phyloP scores from a whole-genome alignment of 2,888 invertebrate species.

The Ormyrus pomaceus region DNA sequence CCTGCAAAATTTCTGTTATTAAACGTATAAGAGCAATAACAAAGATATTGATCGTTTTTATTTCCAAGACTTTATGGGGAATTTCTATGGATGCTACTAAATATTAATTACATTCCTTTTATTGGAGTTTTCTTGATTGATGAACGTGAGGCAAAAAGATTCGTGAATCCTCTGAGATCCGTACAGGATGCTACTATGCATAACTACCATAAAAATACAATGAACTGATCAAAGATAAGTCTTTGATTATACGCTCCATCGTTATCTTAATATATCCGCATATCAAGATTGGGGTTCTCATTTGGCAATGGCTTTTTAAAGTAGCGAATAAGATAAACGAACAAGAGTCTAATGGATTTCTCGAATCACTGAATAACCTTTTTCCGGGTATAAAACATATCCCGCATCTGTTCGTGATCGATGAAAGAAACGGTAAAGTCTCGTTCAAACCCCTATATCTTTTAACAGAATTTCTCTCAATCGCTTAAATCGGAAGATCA shows the following conservation, averaged over 20 bases:
- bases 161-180: too few relatives aligned
- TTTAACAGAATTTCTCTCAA: slow-evolving; percentile 40
- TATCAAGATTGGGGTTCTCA: slow-evolving; percentile 22
- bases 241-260: background rate
- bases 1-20: too few relatives aligned
- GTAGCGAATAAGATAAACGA: slow-evolving; percentile 37
- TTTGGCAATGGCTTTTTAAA: slow-evolving; percentile 38
- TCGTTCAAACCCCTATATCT: slow-evolving; percentile 35
- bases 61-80: too few relatives aligned
- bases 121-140: too few relatives aligned
- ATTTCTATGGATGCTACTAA: too few relatives aligned
- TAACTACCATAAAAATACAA: background rate
- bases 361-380: slow-evolving; percentile 48
- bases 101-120: too few relatives aligned
- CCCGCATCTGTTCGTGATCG: slow-evolving; percentile 45
- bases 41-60: too few relatives aligned
- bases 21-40: background rate
- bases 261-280: slow-evolving; percentile 1
- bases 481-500: slow-evolving; percentile 49
- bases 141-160: too few relatives aligned
- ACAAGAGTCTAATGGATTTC: slow-evolving; percentile 48
- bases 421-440: slow-evolving; percentile 41
- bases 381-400: slow-evolving; percentile 36
- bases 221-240: slow-evolving; percentile 31
- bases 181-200: too few relatives aligned